These are phyloP conservation scores for Pipistrellus pipistrellus DNA, from an alignment of 2,797 vertebrate species.

Conservation along the genomic window DNA sequence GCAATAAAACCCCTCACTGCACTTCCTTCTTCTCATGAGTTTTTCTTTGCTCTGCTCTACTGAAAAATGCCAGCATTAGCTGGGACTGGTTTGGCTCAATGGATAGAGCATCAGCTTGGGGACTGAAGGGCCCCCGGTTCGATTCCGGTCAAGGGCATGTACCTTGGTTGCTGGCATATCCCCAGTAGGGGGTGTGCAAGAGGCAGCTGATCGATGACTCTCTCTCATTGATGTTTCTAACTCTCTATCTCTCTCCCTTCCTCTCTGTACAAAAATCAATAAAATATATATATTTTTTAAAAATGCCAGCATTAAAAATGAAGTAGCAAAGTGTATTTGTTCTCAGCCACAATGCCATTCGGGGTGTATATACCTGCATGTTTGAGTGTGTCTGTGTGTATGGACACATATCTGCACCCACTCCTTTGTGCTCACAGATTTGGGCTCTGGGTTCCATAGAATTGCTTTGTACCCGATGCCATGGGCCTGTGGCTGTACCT, in stretches of 20 bases:
- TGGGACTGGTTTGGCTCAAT: too few species aligned
- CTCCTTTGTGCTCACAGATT: background rate
- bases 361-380: background rate
- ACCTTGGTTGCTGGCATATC: too few species aligned
- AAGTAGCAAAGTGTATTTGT: background rate
- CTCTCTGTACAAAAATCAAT: too few species aligned
- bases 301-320: slow-evolving; percentile 57
- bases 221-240: too few species aligned
- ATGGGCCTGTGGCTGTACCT: background rate
- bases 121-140: too few species aligned
- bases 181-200: too few species aligned
- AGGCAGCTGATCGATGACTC: too few species aligned
- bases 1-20: slow-evolving; percentile 8
- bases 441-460: background rate
- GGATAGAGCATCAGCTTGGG: too few species aligned
- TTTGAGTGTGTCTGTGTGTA: background rate
- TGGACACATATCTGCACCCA: background rate
- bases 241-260: too few species aligned
- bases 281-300: too few species aligned
- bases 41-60: slow-evolving; percentile 61
- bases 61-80: slow-evolving; percentile 46
- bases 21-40: background rate
- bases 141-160: too few species aligned
- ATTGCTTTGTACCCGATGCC: background rate
- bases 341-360: background rate